A percentile compares a stretch with the other conserved stretches of the same genome.
These are phyloP conservation scores for Pseudomyrmex dendroicus DNA, from an alignment of 1,140 invertebrate genomes.

Conservation along the genomic window DNA sequence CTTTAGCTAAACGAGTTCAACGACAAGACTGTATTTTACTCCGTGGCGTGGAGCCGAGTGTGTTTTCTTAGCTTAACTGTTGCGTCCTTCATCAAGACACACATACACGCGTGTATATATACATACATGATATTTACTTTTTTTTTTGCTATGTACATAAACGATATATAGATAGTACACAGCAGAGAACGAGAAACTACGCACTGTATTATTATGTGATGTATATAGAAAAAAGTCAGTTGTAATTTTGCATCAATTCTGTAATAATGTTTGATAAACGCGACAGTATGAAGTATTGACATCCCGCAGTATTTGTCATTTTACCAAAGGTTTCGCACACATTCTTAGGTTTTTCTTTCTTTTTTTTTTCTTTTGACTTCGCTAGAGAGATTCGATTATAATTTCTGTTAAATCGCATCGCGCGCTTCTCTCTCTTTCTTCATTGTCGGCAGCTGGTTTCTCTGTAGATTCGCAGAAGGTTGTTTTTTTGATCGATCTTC, in stretches of 20 bases:
- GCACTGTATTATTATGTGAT: slow-evolving; percentile 63
- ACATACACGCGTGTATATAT: slow-evolving; percentile 58
- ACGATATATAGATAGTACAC: slow-evolving; percentile 67
- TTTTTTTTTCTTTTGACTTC: not conserved
- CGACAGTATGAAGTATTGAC: slow-evolving; percentile 66
- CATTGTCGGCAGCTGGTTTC: not conserved
- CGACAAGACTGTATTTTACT: slow-evolving; percentile 34
- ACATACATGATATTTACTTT: slow-evolving; percentile 47
- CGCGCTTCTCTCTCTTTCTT: not conserved
- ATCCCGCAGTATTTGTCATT: slow-evolving; percentile 62
- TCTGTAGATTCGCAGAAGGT: not conserved
- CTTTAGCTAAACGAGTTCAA: slow-evolving; percentile 40
- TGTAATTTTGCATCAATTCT: slow-evolving; percentile 66
- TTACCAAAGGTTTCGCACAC: slow-evolving; percentile 69
- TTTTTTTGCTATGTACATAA: slow-evolving; percentile 64
- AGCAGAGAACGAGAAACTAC: slow-evolving; percentile 56
- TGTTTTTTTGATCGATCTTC: slow-evolving; percentile 6
- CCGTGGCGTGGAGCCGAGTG: slow-evolving; percentile 67
- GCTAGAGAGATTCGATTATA: not conserved
- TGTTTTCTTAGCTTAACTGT: slow-evolving; percentile 67
- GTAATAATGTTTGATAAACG: slow-evolving; percentile 61
- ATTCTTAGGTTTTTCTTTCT: slow-evolving; percentile 46
- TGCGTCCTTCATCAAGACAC: slow-evolving; percentile 53
- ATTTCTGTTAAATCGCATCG: not conserved
- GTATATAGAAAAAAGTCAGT: slow-evolving; percentile 65